A percentile compares a stretch with the other conserved stretches of the same genome.
Conservation (phyloP, 2,113 vertebrate genomes). For the Nibea albiflora region DNA sequence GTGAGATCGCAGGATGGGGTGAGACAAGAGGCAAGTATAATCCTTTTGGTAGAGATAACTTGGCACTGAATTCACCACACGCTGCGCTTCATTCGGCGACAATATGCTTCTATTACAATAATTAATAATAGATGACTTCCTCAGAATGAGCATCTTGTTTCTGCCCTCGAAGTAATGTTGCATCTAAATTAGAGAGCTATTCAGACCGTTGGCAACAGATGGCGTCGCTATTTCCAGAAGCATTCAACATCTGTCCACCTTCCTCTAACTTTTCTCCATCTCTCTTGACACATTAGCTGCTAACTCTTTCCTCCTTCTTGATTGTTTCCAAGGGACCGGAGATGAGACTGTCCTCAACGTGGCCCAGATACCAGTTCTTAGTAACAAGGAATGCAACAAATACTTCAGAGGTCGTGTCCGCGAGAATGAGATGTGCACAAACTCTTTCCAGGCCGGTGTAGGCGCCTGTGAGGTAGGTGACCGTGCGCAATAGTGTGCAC, state of each 20-base stretch:
- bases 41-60: constrained; percentile 13
- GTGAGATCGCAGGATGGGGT: constrained; percentile 97
- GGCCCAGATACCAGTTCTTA: constrained; percentile 87
- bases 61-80: constrained; percentile 6
- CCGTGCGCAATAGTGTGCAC: not conserved
- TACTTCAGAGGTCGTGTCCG: constrained; percentile 88
- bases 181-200: constrained; percentile 40
- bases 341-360: constrained; percentile 88
- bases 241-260: constrained; percentile 58
- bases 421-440: constrained; percentile 93
- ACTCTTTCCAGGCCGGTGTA: constrained; percentile 81
- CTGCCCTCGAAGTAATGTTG: constrained; percentile 48
- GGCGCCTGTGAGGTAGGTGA: constrained; percentile 93
- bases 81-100: not conserved
- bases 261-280: constrained; percentile 22
- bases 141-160: constrained; percentile 27
- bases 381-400: constrained; percentile 88
- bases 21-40: constrained; percentile 89
- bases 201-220: constrained; percentile 60
- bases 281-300: constrained; percentile 27
- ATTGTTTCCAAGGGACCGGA: constrained; percentile 83
- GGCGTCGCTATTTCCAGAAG: constrained; percentile 50
- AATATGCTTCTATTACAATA: constrained; percentile 7
- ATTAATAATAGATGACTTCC: constrained; percentile 36
- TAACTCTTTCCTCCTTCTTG: constrained; percentile 16